Evolutionary conservation across 2,113 vertebrate genomes (phyloP).

Genomic region (Jaculus jaculus): DNA sequence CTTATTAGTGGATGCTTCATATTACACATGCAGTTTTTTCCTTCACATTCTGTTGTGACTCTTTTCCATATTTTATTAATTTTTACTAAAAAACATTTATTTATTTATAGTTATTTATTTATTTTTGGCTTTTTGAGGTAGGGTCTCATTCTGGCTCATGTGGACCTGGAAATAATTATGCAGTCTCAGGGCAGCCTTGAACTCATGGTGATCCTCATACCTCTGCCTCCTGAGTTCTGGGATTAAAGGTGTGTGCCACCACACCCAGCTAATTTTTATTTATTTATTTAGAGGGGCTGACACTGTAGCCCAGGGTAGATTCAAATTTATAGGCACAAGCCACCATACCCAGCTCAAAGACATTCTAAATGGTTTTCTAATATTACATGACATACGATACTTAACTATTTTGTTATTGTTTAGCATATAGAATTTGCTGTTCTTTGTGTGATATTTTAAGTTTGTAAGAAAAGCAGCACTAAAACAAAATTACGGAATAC

Average conservation of each 20-base stretch:
- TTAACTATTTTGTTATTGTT: constrained; percentile 23
- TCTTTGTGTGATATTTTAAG: constrained; percentile 32
- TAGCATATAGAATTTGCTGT: neutral
- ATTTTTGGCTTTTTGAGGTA: too few relatives aligned
- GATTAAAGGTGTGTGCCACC: too few relatives aligned
- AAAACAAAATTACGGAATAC: neutral
- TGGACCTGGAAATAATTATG: too few relatives aligned
- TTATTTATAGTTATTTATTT: neutral
- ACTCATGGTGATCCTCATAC: too few relatives aligned
- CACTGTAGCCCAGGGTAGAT: neutral
- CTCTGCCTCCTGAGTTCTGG: too few relatives aligned
- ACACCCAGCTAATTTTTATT: too few relatives aligned
- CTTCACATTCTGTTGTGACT: neutral
- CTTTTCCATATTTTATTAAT: constrained; percentile 15
- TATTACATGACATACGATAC: neutral
- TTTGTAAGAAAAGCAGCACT: neutral
- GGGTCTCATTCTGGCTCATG: too few relatives aligned
- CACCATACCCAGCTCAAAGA: neutral
- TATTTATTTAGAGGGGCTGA: too few relatives aligned
- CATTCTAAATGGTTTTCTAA: constrained; percentile 12
- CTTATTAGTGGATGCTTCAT: neutral
- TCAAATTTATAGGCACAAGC: neutral
- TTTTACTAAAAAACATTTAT: neutral
- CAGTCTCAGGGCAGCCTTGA: too few relatives aligned
- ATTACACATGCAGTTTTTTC: neutral